A percentile compares a stretch with the other conserved stretches of the same genome.
phyloP scores from a whole-genome alignment of 2,113 vertebrate species.

The Isichthys henryi region DNA sequence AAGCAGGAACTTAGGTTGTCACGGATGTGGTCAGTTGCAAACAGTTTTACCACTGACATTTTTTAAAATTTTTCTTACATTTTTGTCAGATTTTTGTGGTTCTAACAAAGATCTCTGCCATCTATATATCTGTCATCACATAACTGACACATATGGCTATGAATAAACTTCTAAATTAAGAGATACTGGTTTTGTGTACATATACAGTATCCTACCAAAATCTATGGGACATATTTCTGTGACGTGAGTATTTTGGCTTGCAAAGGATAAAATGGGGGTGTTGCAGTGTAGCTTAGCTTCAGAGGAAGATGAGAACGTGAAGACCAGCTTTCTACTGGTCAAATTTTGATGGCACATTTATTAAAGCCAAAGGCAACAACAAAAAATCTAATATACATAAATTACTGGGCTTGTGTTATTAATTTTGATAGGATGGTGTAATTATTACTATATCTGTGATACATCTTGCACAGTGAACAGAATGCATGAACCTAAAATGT shows the following conservation, averaged over 20 bases:
- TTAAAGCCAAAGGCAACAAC: neutral
- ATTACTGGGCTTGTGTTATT: neutral
- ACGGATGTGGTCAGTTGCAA: neutral
- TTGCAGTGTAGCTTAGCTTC: neutral
- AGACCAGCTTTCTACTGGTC: neutral
- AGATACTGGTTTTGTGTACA: neutral
- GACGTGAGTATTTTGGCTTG: neutral
- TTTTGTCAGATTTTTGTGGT: neutral
- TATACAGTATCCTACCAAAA: neutral
- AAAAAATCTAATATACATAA: neutral
- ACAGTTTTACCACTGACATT: neutral
- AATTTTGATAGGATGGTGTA: neutral
- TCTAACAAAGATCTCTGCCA: neutral
- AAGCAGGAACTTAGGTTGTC: neutral
- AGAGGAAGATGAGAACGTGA: neutral
- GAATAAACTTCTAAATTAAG: neutral
- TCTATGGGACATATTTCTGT: neutral
- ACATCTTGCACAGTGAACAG: constrained; percentile 48
- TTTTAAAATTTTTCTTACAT: neutral
- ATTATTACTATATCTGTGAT: neutral
- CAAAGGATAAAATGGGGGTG: neutral
- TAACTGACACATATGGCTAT: neutral
- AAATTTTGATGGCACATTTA: neutral
- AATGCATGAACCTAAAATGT: constrained; percentile 15
- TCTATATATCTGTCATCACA: neutral